A percentile compares a stretch with the other conserved stretches of the same genome.
Evolutionary conservation across 2,888 invertebrate species (phyloP).

Genomic region (Piscicola geometra): DNA sequence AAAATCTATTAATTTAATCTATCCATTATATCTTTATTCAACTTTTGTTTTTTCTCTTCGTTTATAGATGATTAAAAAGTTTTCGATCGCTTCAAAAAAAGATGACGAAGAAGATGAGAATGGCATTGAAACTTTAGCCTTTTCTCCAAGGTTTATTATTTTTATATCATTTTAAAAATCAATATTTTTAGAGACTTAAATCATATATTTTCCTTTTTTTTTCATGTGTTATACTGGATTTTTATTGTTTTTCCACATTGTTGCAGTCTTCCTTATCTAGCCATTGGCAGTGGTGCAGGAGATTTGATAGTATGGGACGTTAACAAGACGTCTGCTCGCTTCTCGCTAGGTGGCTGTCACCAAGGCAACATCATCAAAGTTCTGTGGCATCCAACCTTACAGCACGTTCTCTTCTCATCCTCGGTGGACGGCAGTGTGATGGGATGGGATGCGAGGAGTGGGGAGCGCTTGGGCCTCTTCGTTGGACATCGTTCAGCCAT

Average conservation of each 20-base stretch:
- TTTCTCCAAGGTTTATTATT: slow-evolving; percentile 9
- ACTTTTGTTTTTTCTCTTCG: not conserved
- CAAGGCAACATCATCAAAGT: slow-evolving; percentile 19
- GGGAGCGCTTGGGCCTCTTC: slow-evolving; percentile 9
- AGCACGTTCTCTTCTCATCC: slow-evolving; percentile 7
- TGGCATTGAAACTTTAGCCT: not conserved
- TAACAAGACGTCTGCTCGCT: not conserved
- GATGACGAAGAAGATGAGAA: not conserved
- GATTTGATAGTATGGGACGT: slow-evolving; percentile 23
- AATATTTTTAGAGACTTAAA: no score
- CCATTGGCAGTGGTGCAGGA: slow-evolving; percentile 23
- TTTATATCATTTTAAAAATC: no score
- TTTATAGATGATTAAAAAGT: not conserved
- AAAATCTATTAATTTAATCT: not conserved
- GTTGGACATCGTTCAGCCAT: slow-evolving; percentile 20
- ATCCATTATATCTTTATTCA: not conserved
- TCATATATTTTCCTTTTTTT: no score
- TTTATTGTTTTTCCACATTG: no score
- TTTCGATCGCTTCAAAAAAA: not conserved
- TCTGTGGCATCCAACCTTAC: slow-evolving; percentile 20
- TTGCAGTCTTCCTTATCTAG: slow-evolving; percentile 18
- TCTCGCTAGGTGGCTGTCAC: slow-evolving; percentile 20
- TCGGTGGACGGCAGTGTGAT: slow-evolving; percentile 22
- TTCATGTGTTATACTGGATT: no score
- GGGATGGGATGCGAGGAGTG: slow-evolving; percentile 28